Conservation (phyloP, 2,888 invertebrate genomes). For the Zaprionus bogoriensis region DNA sequence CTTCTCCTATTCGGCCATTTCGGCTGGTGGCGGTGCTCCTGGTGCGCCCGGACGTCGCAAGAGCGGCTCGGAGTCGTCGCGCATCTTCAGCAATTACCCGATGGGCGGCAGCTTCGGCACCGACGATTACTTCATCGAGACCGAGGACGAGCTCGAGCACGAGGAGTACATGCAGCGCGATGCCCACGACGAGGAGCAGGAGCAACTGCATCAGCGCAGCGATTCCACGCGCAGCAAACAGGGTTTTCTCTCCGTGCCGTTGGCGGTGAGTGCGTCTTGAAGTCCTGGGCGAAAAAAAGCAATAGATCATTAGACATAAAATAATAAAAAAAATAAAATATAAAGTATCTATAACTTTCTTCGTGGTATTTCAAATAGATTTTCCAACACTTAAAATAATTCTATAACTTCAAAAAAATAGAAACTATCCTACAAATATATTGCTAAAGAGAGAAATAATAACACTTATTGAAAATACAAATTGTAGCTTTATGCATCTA, state of each 20-base stretch:
- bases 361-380: not conserved
- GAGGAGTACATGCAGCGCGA: constrained; percentile 83
- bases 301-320: not conserved
- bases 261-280: constrained; percentile 70
- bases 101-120: constrained; percentile 83
- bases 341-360: not conserved
- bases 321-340: not conserved
- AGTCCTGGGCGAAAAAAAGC: not conserved
- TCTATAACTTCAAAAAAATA: not conserved
- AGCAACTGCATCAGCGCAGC: constrained; percentile 72
- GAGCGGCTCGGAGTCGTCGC: constrained; percentile 86
- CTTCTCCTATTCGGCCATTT: constrained; percentile 83
- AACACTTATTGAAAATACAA: too few relatives aligned
- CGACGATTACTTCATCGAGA: constrained; percentile 83
- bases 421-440: not conserved
- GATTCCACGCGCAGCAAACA: constrained; percentile 81
- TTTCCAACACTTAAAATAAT: not conserved
- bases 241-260: constrained; percentile 82
- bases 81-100: constrained; percentile 82
- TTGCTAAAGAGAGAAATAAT: too few relatives aligned
- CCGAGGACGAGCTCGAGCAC: constrained; percentile 83
- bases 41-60: constrained; percentile 84
- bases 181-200: constrained; percentile 56
- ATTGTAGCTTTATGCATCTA: too few relatives aligned
- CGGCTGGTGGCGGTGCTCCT: constrained; percentile 59